phyloP scores from a whole-genome alignment of 2,797 vertebrate genomes.

The Sibirionetta formosa region DNA sequence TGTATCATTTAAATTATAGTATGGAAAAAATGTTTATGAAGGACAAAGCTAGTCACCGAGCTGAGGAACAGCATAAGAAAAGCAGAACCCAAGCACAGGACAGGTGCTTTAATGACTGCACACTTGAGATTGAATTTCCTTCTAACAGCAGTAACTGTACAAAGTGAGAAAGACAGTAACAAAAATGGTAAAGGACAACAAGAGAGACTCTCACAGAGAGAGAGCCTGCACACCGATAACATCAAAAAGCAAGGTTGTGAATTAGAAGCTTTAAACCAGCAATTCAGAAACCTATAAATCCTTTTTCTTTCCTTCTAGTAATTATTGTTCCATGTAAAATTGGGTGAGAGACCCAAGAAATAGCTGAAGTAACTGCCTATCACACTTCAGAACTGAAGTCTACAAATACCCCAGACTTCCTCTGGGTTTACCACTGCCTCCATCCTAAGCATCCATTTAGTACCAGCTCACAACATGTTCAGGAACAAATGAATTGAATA shows the following conservation, averaged over 20 bases:
- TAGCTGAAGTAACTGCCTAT: not conserved
- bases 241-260: not conserved
- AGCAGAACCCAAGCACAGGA: not conserved
- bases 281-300: not conserved
- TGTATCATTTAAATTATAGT: not conserved
- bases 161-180: not conserved
- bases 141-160: not conserved
- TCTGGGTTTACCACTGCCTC: not conserved
- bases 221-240: not conserved
- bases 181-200: not conserved
- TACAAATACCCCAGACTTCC: not conserved
- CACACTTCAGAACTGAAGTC: not conserved
- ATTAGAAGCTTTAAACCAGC: not conserved
- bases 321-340: not conserved
- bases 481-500: not conserved
- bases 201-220: not conserved
- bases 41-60: not conserved
- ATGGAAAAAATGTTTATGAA: not conserved
- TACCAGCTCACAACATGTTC: not conserved
- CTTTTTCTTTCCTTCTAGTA: not conserved
- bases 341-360: not conserved
- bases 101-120: not conserved
- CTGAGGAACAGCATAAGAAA: not conserved
- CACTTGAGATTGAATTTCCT: not conserved
- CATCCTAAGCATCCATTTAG: not conserved